Evolutionary conservation across 2,888 invertebrate species (phyloP).

Genomic region (Abrostola tripartita): DNA sequence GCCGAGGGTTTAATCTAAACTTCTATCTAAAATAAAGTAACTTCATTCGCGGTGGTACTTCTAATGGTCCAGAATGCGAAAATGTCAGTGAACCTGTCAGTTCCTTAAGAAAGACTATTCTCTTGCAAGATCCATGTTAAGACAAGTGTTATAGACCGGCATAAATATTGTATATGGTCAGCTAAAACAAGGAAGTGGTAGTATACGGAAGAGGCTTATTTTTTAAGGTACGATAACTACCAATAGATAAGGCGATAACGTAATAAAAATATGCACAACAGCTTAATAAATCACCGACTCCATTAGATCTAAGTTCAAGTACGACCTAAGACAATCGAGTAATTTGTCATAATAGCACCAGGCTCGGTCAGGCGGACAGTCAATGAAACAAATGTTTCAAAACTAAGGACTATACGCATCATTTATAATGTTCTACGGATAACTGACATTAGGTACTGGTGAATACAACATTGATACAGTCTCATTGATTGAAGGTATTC

Average conservation of each 20-base stretch:
- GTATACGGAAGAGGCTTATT: neutral
- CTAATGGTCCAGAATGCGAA: too few relatives aligned
- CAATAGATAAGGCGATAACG: neutral
- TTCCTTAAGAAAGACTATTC: too few relatives aligned
- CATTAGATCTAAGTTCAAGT: slow-evolving; percentile 55
- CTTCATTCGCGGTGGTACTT: too few relatives aligned
- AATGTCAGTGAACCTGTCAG: too few relatives aligned
- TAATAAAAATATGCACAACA: neutral
- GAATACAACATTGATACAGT: slow-evolving; percentile 7
- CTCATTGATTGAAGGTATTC: neutral
- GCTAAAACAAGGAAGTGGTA: neutral
- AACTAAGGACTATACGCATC: slow-evolving; percentile 41
- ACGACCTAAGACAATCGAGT: slow-evolving; percentile 35
- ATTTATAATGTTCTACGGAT: slow-evolving; percentile 24
- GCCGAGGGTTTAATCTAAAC: too few relatives aligned
- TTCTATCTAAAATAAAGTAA: too few relatives aligned
- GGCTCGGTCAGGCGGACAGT: slow-evolving; percentile 31
- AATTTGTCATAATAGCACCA: slow-evolving; percentile 50
- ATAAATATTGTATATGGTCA: too few relatives aligned
- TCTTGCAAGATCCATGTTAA: too few relatives aligned
- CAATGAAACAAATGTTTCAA: slow-evolving; percentile 36
- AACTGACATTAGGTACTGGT: slow-evolving; percentile 18
- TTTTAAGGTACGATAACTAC: neutral
- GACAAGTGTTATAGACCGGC: too few relatives aligned
- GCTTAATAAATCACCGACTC: slow-evolving; percentile 22